Base-by-base conservation (phyloP, 2,888 invertebrate genomes). In the Eilema griseolum region DNA sequence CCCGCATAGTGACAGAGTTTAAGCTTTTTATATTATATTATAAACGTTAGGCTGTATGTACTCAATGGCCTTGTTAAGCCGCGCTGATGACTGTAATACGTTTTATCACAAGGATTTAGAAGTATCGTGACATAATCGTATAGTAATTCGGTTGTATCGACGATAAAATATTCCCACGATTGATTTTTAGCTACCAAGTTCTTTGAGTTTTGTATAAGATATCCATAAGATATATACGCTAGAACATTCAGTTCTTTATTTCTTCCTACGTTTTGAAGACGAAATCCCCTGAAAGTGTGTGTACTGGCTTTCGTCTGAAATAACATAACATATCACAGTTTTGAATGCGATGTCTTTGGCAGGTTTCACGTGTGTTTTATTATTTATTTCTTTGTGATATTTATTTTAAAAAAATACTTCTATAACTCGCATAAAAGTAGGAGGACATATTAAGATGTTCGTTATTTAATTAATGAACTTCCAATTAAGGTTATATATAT, bases 51-150 rank as follows among this genome's bases (percentile, higher is more conserved):
- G 80, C 83, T 80, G 76, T 81, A 76, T 74, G 74, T 83, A 83
- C 76, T 75, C 73, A 61, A 82, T 76, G 76, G 86, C 88, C 82
- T 80, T 84, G 85, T 76, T 86, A 82, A 77, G 87, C 86, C 87
- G 85, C 87, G 86, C 88, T 88, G 87, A 88, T 88, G 87, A 88
- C 86, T 88, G 85, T 83, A 77, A 81, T 78, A 82, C 76, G 78
- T 83, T 83, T 82, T 82, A 84, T 84, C 85, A 79, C 77, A 84
- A 81, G 83, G 80, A 86, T 82, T 80, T 80, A 77, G 72, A 74
- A 73, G 73, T 77, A 72, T 78, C 73, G 83, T 83, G 80, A 81
- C 77, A 70, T 79, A 72, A 81, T 80, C 75, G 83, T 80, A 76
- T 82, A 70, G 75, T 70, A 70, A 41, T 71, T 67, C 41, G 33